Base-by-base conservation (phyloP, 2,888 invertebrate species). In the Hyppa rectilinea region DNA sequence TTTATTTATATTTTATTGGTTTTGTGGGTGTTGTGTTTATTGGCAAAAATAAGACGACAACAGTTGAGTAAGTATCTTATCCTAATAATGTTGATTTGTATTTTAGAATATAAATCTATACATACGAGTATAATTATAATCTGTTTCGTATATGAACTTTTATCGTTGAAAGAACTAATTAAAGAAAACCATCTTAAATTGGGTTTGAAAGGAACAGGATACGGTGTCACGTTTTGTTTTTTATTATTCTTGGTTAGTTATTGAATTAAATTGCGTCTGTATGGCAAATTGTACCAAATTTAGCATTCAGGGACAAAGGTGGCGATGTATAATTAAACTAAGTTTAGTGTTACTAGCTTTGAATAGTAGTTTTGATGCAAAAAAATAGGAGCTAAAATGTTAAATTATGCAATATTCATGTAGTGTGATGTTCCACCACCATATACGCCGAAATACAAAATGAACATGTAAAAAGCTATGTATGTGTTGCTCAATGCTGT, bases 1-100 rank as follows among this genome's bases (percentile, higher is more conserved):
- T 84, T 84, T 84, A 84, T 84, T 75, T 84, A 78, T 81, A 80
- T 83, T 84, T 84, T 81, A 84, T 84, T 81, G 66, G 73, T 73
- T 84, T 78, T 74, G 84, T 84, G 81, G 84, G 84, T 82, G 84
- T 79, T 61, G 68, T 82, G 84, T 83, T 83, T 82, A 81, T 81
- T 82, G 61, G 81, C 75, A 59, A 75, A 81, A 74, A 82, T 69
- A 79, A 74, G 65, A 71, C 66, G 38, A 72, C 36, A 63, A 76
- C 79, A 71, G 71, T 67, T 58, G n/a, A n/a, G n/a, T 45, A 71
- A 64, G 66, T 79, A 59, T 66, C 56, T 71, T 79, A 53, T 71
- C 52, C 64, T 64, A 31, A 71, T 71, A 71, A 62, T 43, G 63
- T 66, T 56, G 47, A 56, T 67, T 14, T 36, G 29, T 38, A 55